These are phyloP conservation scores for Drosophila parthenogenetica DNA, from an alignment of 2,888 invertebrate genomes.

Conservation along the genomic window DNA sequence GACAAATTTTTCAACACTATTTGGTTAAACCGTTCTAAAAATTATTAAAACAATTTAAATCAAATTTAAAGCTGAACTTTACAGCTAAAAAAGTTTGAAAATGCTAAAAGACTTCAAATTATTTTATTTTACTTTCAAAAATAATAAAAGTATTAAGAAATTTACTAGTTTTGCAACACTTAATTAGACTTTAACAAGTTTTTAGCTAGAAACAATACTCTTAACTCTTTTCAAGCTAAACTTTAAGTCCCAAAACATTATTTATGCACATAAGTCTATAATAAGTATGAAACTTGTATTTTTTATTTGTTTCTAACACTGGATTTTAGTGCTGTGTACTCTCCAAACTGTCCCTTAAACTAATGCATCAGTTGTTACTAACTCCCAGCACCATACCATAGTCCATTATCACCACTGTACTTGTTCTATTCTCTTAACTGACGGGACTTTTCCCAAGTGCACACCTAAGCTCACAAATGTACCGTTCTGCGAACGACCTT, in stretches of 20 bases:
- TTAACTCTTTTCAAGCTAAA: background rate
- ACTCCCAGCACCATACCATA: conserved; percentile 32
- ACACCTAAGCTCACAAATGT: background rate
- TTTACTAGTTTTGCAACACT: no score
- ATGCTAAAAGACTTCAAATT: no score
- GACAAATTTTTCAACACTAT: no score
- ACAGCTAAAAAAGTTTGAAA: no score
- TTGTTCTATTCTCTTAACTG: conserved; percentile 1
- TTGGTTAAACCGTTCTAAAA: no score
- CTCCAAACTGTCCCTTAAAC: conserved; percentile 31
- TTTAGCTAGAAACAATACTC: no score
- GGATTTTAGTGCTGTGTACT: background rate
- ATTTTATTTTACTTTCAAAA: no score
- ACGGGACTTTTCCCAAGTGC: background rate
- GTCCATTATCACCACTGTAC: background rate
- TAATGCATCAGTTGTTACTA: conserved; percentile 40
- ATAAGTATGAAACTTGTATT: conserved; percentile 20
- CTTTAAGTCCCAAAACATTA: background rate
- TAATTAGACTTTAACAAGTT: no score
- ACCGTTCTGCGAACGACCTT: conserved; percentile 17
- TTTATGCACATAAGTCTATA: conserved; percentile 1
- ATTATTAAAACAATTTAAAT: no score
- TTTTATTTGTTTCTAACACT: conserved; percentile 13
- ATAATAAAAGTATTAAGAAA: no score
- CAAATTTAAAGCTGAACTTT: no score